These are phyloP conservation scores for Sebastes paucispinis DNA, from an alignment of 2,797 vertebrate species.

Conservation along the genomic window DNA sequence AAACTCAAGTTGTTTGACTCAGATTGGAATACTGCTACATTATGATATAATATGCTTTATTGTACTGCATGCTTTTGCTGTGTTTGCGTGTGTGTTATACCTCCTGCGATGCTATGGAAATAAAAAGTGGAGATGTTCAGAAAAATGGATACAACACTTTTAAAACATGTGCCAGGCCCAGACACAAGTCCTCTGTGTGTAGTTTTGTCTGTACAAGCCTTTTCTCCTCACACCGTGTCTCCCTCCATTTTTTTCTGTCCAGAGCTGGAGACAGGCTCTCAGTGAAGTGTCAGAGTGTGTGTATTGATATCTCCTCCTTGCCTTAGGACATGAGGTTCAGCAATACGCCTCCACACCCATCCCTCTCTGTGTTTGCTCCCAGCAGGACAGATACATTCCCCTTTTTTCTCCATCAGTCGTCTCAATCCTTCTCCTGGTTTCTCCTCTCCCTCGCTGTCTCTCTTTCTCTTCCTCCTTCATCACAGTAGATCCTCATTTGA, in stretches of 20 bases:
- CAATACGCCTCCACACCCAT: slow-evolving; percentile 14
- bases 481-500: slow-evolving; percentile 7
- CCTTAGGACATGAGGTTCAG: slow-evolving; percentile 39
- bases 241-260: not conserved
- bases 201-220: slow-evolving; percentile 7
- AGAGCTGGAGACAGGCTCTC: slow-evolving; percentile 13
- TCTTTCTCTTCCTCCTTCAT: not conserved
- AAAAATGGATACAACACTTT: not conserved
- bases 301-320: slow-evolving; percentile 47
- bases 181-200: not conserved
- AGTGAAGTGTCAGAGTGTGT: slow-evolving; percentile 32
- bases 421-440: slow-evolving; percentile 7
- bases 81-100: not conserved
- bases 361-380: slow-evolving; percentile 10
- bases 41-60: not conserved
- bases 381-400: slow-evolving; percentile 21
- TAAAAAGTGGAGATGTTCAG: not conserved
- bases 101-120: not conserved
- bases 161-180: not conserved
- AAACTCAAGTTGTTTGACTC: too few species aligned
- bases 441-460: not conserved
- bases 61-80: not conserved
- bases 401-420: slow-evolving; percentile 1
- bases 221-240: slow-evolving; percentile 7
- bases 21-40: too few species aligned